phyloP scores from a whole-genome alignment of 2,888 invertebrate species.

The Bellardia bayeri region DNA sequence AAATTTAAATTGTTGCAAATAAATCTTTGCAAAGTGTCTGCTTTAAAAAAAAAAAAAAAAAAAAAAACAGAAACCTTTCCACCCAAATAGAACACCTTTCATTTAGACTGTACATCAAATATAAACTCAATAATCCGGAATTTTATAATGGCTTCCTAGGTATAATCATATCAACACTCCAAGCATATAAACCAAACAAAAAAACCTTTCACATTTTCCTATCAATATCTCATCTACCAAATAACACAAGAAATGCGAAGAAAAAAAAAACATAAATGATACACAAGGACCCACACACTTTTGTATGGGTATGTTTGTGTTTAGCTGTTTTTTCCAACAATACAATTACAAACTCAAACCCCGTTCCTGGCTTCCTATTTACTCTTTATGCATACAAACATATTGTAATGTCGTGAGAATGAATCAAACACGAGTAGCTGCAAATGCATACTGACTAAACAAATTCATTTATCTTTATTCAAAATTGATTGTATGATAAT shows the following conservation, averaged over 20 bases:
- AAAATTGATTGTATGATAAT: too few relatives aligned
- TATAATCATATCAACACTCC: slow-evolving; percentile 73
- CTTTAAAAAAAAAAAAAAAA: slow-evolving; percentile 3
- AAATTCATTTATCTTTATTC: too few relatives aligned
- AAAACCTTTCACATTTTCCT: slow-evolving; percentile 74
- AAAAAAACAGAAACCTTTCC: not conserved
- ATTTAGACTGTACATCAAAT: slow-evolving; percentile 73
- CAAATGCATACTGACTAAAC: too few relatives aligned
- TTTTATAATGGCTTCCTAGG: slow-evolving; percentile 72
- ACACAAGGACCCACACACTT: slow-evolving; percentile 6
- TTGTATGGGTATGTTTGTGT: not conserved
- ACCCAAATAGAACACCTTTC: slow-evolving; percentile 60
- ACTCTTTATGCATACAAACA: slow-evolving; percentile 17
- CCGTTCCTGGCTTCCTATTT: slow-evolving; percentile 18
- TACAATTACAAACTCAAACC: slow-evolving; percentile 66
- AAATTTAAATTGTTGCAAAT: slow-evolving; percentile 65
- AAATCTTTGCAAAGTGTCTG: slow-evolving; percentile 48
- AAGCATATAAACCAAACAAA: slow-evolving; percentile 42
- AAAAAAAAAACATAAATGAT: slow-evolving; percentile 36
- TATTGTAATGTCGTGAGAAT: too few relatives aligned
- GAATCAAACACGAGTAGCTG: too few relatives aligned
- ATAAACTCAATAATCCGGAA: slow-evolving; percentile 72
- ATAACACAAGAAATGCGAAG: slow-evolving; percentile 43
- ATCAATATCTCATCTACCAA: slow-evolving; percentile 78
- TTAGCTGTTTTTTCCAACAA: slow-evolving; percentile 27